A percentile compares a stretch with the other conserved stretches of the same genome.
phyloP scores from a whole-genome alignment of 35 echinoderm and acorn worm genomes.

The Diadema setosum region DNA sequence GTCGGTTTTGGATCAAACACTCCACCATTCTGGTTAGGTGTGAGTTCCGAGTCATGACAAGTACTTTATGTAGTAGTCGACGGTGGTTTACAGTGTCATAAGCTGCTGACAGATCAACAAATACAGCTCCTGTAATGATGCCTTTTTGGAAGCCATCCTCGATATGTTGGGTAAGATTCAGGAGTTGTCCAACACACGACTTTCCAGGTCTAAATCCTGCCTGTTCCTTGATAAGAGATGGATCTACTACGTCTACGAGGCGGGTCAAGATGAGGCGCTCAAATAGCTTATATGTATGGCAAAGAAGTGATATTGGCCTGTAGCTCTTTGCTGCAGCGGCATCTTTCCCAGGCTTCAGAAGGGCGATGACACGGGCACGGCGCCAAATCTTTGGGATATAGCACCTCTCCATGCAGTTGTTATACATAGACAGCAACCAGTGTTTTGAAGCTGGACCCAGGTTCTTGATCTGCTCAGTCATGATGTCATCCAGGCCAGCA shows the following conservation, averaged over 20 bases:
- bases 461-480: slow-evolving; percentile 17
- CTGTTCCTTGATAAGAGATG: background rate
- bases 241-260: background rate
- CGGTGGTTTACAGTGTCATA: slow-evolving; percentile 24
- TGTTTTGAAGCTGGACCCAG: background rate
- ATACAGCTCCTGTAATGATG: background rate
- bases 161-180: slow-evolving; percentile 49
- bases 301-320: slow-evolving; percentile 50
- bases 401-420: background rate
- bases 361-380: background rate
- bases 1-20: background rate
- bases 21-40: background rate
- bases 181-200: slow-evolving; percentile 24
- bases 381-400: slow-evolving; percentile 41
- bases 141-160: slow-evolving; percentile 24
- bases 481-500: background rate
- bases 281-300: slow-evolving; percentile 50
- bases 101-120: background rate
- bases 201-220: slow-evolving; percentile 52
- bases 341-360: slow-evolving; percentile 43
- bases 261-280: slow-evolving; percentile 11
- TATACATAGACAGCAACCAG: background rate
- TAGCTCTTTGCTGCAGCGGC: slow-evolving; percentile 7
- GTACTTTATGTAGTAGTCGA: slow-evolving; percentile 2
- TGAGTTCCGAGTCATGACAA: background rate